Percentiles rank a stretch among this genome's conserved stretches.
Conservation (phyloP, 2,888 invertebrate species). For the Ornithoptera alexandrae region DNA sequence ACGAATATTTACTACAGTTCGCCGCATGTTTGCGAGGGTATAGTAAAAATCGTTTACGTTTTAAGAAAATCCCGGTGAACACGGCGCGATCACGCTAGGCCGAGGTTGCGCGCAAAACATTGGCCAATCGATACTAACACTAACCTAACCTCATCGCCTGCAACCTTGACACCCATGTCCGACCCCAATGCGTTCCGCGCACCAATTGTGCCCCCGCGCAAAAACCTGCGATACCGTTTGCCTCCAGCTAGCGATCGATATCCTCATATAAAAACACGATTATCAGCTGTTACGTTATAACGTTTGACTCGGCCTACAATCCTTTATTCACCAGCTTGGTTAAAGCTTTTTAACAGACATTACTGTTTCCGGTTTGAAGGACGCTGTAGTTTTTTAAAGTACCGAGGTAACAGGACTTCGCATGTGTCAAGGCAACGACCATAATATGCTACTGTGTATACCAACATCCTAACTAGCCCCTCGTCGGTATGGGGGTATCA, state of each 20-base stretch:
- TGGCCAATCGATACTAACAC: constrained; percentile 16
- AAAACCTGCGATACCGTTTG: constrained; percentile 7
- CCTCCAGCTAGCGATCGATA: not conserved
- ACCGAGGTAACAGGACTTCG: no score
- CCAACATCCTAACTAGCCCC: no score
- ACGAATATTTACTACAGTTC: constrained; percentile 17
- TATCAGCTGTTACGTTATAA: no score
- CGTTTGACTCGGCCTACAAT: no score
- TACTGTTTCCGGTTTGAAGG: no score
- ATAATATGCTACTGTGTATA: no score
- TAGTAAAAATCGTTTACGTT: constrained; percentile 4
- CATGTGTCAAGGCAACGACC: no score
- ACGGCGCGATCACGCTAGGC: not conserved
- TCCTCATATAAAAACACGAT: no score
- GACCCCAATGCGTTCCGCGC: constrained; percentile 11
- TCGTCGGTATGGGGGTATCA: no score
- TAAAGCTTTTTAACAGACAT: no score
- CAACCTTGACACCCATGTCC: constrained; percentile 21
- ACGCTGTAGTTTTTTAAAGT: no score
- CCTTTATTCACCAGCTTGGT: no score
- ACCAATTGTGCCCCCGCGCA: constrained; percentile 17
- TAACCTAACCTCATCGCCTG: constrained; percentile 2
- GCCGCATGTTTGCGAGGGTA: not conserved
- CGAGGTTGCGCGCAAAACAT: not conserved
- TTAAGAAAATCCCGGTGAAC: not conserved